Evolutionary conservation across 2,888 invertebrate species (phyloP).

Genomic region (Oligia fasciuncula): DNA sequence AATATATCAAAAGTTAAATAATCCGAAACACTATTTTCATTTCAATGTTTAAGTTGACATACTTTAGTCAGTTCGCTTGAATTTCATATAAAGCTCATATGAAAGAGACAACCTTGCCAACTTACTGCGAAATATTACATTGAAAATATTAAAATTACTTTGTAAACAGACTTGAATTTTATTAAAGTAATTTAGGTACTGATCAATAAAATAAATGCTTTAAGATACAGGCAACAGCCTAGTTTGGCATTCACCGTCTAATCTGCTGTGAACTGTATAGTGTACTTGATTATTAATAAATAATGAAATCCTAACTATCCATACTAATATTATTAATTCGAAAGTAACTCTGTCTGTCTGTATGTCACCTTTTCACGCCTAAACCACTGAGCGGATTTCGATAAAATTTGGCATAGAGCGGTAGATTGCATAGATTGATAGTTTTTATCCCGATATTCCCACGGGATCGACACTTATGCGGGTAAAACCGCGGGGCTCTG

Average conservation of each 20-base stretch:
- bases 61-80: conserved; percentile 39
- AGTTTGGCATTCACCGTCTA: not conserved
- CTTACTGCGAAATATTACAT: conserved; percentile 29
- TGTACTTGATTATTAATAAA: not conserved
- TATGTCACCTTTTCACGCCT: no score
- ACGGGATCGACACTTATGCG: no score
- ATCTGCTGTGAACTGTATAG: not conserved
- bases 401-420: no score
- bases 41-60: conserved; percentile 30
- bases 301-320: not conserved
- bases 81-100: conserved; percentile 37
- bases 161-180: conserved; percentile 1
- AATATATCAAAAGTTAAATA: conserved; percentile 24
- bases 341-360: no score
- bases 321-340: no score
- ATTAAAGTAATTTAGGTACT: not conserved
- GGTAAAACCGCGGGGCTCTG: no score
- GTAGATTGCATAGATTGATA: no score
- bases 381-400: no score
- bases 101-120: conserved; percentile 35
- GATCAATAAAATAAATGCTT: not conserved
- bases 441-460: no score
- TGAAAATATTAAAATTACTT: conserved; percentile 14
- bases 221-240: not conserved
- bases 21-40: conserved; percentile 40